Evolutionary conservation across 2,797 vertebrate genomes (phyloP).

Genomic region (Sebastes baramenuke): DNA sequence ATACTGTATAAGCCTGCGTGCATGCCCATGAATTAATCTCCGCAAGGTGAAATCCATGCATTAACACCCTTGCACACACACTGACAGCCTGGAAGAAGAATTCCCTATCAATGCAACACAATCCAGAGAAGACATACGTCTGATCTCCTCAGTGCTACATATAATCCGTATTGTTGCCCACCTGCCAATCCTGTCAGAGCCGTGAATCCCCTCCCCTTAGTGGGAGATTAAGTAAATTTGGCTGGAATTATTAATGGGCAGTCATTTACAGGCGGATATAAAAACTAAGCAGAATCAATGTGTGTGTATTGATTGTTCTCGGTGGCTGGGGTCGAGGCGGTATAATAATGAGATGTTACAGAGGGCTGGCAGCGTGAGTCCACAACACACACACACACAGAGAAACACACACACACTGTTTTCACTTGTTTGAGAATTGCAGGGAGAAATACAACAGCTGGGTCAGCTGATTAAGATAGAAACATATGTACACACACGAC

Average conservation of each 20-base stretch:
- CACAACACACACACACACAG: slow-evolving; percentile 34
- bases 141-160: slow-evolving; percentile 44
- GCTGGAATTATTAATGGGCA: slow-evolving; percentile 84
- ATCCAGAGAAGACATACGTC: slow-evolving; percentile 32
- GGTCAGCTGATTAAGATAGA: slow-evolving; percentile 69
- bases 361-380: slow-evolving; percentile 67
- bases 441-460: slow-evolving; percentile 54
- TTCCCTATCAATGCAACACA: slow-evolving; percentile 59
- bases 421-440: slow-evolving; percentile 49
- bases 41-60: slow-evolving; percentile 69
- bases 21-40: slow-evolving; percentile 75
- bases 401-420: slow-evolving; percentile 37
- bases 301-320: slow-evolving; percentile 82
- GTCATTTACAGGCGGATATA: slow-evolving; percentile 84
- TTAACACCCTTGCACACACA: slow-evolving; percentile 53
- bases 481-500: slow-evolving; percentile 54
- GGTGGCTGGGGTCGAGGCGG: slow-evolving; percentile 81
- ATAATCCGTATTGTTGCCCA: slow-evolving; percentile 59
- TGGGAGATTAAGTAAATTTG: slow-evolving; percentile 84
- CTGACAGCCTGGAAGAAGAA: slow-evolving; percentile 51
- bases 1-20: slow-evolving; percentile 60
- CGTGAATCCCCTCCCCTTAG: slow-evolving; percentile 73
- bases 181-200: slow-evolving; percentile 73
- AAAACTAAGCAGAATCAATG: slow-evolving; percentile 86
- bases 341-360: slow-evolving; percentile 85